Conservation (phyloP, 2,888 invertebrate species). For the Yponomeuta sedellus region DNA sequence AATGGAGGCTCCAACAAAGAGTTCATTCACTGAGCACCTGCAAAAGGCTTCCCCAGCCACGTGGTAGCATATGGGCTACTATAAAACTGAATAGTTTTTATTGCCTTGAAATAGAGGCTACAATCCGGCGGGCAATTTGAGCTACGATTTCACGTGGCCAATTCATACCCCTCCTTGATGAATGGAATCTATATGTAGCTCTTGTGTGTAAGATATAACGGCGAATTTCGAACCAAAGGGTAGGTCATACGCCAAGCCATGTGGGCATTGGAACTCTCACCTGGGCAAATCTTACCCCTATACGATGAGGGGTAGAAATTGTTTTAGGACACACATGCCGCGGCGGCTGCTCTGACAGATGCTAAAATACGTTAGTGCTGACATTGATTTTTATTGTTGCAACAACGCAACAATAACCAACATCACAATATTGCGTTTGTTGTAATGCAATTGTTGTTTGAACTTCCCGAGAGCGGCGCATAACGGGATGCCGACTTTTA, state of each 20-base stretch:
- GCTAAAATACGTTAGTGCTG: conserved; percentile 71
- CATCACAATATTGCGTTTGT: conserved; percentile 7
- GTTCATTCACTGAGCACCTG: conserved; percentile 65
- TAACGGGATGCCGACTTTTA: neutral
- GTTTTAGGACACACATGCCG: conserved; percentile 62
- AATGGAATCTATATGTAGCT: neutral
- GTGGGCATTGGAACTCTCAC: conserved; percentile 41
- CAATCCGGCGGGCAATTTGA: neutral
- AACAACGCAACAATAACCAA: conserved; percentile 31
- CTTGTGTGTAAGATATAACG: neutral
- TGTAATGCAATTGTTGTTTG: conserved; percentile 8
- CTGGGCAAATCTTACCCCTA: conserved; percentile 69
- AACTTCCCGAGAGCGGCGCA: conserved; percentile 6
- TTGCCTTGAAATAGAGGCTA: neutral
- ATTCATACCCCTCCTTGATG: neutral
- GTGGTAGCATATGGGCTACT: conserved; percentile 54
- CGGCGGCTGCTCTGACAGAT: conserved; percentile 72
- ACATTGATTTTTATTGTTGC: conserved; percentile 55
- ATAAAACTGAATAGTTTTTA: neutral
- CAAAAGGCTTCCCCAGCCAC: conserved; percentile 65
- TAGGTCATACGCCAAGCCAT: neutral
- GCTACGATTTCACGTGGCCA: neutral
- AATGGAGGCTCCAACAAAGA: conserved; percentile 62
- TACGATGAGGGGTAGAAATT: conserved; percentile 50
- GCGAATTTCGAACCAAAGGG: neutral